Percentiles rank a stretch among this genome's conserved stretches.
These are phyloP conservation scores for Pectinophora gossypiella DNA, from an alignment of 1,140 invertebrate genomes.

Conservation along the genomic window DNA sequence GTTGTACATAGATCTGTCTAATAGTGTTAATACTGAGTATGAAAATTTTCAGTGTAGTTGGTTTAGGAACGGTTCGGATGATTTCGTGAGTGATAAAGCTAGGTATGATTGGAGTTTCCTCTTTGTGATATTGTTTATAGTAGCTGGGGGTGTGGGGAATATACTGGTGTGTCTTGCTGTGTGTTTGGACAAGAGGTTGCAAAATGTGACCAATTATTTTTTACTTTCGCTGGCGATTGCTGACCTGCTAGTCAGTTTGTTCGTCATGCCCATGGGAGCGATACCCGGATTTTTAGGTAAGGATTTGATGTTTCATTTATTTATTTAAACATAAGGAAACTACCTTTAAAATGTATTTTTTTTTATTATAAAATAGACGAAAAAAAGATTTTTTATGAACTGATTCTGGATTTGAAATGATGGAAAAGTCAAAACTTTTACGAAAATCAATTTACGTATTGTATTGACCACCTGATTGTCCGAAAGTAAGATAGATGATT, in stretches of 20 bases:
- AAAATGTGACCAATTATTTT: conserved; percentile 97
- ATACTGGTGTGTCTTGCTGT: conserved; percentile 94
- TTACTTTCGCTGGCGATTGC: conserved; percentile 94
- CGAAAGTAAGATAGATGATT: no score
- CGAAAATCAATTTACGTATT: no score
- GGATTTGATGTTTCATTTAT: conserved; percentile 42
- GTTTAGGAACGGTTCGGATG: conserved; percentile 35
- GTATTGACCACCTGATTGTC: no score
- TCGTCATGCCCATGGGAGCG: conserved; percentile 93
- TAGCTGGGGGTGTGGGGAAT: conserved; percentile 93
- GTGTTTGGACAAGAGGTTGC: conserved; percentile 87
- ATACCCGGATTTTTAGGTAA: conserved; percentile 91
- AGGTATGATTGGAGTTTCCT: conserved; percentile 86
- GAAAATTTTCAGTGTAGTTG: conserved; percentile 56
- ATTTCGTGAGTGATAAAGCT: conserved; percentile 22
- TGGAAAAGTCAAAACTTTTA: no score
- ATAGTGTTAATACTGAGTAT: conserved; percentile 23
- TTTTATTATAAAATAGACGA: no score
- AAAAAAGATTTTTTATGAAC: no score
- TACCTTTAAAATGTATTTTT: conserved; percentile 6
- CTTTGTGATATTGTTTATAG: conserved; percentile 87
- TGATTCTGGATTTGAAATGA: no score
- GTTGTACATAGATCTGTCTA: conserved; percentile 48
- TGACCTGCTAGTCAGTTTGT: conserved; percentile 92
- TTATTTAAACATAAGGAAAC: no score